These are phyloP conservation scores for Melikaiella ostensackeni DNA, from an alignment of 2,888 invertebrate species.

Conservation along the genomic window DNA sequence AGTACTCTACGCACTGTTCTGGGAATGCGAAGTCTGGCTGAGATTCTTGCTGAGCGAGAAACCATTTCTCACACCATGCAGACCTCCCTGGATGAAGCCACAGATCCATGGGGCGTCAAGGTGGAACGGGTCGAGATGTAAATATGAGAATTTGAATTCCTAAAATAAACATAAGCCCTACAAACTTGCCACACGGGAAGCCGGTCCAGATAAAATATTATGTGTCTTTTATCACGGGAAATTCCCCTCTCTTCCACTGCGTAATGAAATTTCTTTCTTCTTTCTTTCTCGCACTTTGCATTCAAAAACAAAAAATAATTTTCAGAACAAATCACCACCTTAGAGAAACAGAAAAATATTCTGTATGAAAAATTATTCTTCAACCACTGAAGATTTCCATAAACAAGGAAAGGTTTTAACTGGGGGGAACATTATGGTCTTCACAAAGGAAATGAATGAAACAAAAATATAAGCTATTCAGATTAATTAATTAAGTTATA, in stretches of 20 bases:
- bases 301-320: slow-evolving; percentile 3
- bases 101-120: slow-evolving; percentile 95
- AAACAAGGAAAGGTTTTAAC: too few species aligned
- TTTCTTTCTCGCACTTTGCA: slow-evolving; percentile 2
- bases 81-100: slow-evolving; percentile 89
- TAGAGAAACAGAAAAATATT: neutral
- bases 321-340: neutral
- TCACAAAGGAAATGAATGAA: too few species aligned
- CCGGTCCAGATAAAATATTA: neutral
- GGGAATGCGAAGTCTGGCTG: slow-evolving; percentile 94
- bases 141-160: slow-evolving; percentile 69
- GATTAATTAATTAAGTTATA: too few species aligned
- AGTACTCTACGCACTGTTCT: slow-evolving; percentile 93
- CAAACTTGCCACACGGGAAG: slow-evolving; percentile 16
- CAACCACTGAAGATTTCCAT: neutral
- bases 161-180: slow-evolving; percentile 42
- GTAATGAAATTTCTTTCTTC: neutral
- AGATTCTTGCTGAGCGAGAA: slow-evolving; percentile 94
- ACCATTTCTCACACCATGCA: slow-evolving; percentile 95
- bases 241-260: neutral
- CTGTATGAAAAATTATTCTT: neutral
- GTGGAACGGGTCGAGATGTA: slow-evolving; percentile 97
- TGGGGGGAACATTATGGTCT: too few species aligned
- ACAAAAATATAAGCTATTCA: too few species aligned
- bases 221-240: neutral